phyloP scores from a whole-genome alignment of 2,888 invertebrate species.

The Lasioglossum lativentre region DNA sequence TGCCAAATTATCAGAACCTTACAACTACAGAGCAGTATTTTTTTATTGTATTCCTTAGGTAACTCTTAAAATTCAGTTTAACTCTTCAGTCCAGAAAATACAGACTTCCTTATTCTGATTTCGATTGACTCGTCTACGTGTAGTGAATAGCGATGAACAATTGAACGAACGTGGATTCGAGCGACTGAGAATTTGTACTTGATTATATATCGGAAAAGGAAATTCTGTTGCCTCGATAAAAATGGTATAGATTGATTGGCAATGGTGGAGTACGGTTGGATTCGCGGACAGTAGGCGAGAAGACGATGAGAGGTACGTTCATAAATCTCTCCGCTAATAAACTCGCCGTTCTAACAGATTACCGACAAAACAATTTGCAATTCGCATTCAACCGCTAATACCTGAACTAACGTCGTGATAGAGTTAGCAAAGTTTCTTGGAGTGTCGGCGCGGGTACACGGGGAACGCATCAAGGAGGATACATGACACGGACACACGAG shows the following conservation, averaged over 20 bases:
- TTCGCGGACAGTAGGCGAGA: neutral
- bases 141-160: too few species aligned
- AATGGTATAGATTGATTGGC: neutral
- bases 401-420: conserved; percentile 39
- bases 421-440: conserved; percentile 59
- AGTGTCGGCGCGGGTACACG: conserved; percentile 43
- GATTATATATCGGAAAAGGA: too few species aligned
- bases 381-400: conserved; percentile 41
- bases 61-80: too few species aligned
- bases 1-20: neutral
- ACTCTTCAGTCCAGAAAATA: too few species aligned
- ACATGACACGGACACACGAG: conserved; percentile 46
- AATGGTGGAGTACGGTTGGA: neutral
- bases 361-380: conserved; percentile 53
- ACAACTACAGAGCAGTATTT: too few species aligned
- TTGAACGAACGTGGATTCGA: too few species aligned
- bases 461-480: conserved; percentile 28
- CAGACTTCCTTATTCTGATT: too few species aligned
- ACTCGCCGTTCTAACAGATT: conserved; percentile 45
- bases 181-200: too few species aligned
- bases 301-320: neutral
- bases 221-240: neutral
- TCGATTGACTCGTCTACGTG: too few species aligned
- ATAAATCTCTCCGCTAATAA: conserved; percentile 24
- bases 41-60: too few species aligned